Evolutionary conservation across 1,140 invertebrate species (phyloP), one percentile per base, ranked within the genome.

Genomic region (Zaprionus vittiger): DNA sequence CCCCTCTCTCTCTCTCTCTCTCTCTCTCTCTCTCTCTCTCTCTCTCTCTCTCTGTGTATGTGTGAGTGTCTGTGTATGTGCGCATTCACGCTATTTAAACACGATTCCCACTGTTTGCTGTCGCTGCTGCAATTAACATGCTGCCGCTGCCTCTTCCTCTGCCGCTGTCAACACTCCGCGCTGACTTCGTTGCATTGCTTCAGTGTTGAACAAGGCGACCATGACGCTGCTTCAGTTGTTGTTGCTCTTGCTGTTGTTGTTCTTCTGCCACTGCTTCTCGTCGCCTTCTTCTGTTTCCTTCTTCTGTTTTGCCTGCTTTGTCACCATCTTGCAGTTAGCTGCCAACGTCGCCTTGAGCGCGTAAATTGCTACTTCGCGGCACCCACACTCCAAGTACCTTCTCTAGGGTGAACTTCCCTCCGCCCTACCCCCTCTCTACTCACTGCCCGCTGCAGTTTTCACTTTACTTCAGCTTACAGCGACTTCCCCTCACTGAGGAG

Each of bases 311-410:
- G 81, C 76, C 70, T 89, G 84, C 84, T 85, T 89, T 90, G 81
- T 90, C 81, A 84, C 81, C 72, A 81, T 84, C 81, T 79, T 79
- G 76, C 75, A 66, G 79, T 73, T 72, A 68, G 75, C 67, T 57
- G 79, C 82, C 47, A 52, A 20, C 47, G 47, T 52, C 82, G 71
- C 71, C 83, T 87, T 87, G 62, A 79, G 78, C 85, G 84, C 85
- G 81, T 83, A 89, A 89, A 89, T 89, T 89, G 84, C 85, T 89
- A 89, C 84, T 89, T 89, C 84, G 84, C 70, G 81, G 81, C 68
- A 62, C 69, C 17, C 55, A 52, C 61, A 34, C 17, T 17, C 56
- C 56, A 17, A 31, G 6, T 31, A 11, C 54, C 38, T 28, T 3
- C 14, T 11, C 44, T 17, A 28, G 22, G 20, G n/a, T 41, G 9